Percentiles rank a stretch among this genome's conserved stretches.
Conservation (phyloP, 2,888 invertebrate genomes). For the Synanthedon formicaeformis region DNA sequence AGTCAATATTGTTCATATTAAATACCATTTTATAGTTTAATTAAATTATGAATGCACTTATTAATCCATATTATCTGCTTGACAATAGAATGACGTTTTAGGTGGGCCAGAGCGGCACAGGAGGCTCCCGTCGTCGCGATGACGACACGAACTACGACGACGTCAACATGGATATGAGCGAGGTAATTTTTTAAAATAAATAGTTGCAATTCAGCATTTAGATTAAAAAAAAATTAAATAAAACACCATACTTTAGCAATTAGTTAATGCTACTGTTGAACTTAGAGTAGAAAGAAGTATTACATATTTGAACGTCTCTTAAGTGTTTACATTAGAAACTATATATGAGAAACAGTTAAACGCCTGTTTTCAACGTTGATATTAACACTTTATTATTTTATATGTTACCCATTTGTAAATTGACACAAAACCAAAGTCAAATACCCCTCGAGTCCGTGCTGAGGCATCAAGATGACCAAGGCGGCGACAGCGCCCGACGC, state of each 20-base stretch:
- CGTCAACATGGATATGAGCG: constrained; percentile 84
- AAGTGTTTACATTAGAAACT: not conserved
- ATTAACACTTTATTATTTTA: constrained; percentile 71
- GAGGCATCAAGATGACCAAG: constrained; percentile 40
- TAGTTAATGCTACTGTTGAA: too few relatives aligned
- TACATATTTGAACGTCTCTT: too few relatives aligned
- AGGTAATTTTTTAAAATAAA: constrained; percentile 55
- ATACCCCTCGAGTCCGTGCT: constrained; percentile 46
- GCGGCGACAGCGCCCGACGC: constrained; percentile 17
- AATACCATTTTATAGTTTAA: too few relatives aligned
- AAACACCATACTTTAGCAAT: not conserved
- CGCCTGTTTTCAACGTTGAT: constrained; percentile 59
- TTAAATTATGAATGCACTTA: constrained; percentile 19
- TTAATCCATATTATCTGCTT: constrained; percentile 72
- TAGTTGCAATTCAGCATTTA: not conserved
- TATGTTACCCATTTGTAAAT: constrained; percentile 71
- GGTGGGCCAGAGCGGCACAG: constrained; percentile 38
- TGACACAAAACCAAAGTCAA: constrained; percentile 71
- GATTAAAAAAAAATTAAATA: too few relatives aligned
- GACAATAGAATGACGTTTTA: constrained; percentile 70
- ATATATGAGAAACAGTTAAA: not conserved
- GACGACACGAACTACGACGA: constrained; percentile 80
- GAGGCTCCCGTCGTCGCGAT: constrained; percentile 42
- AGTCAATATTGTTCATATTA: too few relatives aligned
- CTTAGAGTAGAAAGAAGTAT: too few relatives aligned